These are phyloP conservation scores for Agriotes lineatus DNA, from an alignment of 2,888 invertebrate genomes.

Conservation along the genomic window DNA sequence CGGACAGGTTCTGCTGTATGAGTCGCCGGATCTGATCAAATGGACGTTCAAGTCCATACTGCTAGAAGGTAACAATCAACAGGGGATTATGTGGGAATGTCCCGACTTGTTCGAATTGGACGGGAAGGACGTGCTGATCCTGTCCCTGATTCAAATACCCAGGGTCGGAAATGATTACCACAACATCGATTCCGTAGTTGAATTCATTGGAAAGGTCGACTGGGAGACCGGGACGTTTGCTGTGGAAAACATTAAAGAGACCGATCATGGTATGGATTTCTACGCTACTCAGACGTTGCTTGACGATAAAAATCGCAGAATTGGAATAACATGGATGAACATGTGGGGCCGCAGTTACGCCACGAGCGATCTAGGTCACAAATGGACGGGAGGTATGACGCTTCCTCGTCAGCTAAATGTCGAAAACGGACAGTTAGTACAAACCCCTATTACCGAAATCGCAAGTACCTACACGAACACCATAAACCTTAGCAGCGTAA, in stretches of 20 bases:
- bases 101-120: background rate
- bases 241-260: background rate
- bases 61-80: background rate
- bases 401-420: background rate
- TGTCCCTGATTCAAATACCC: background rate
- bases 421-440: background rate
- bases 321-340: background rate
- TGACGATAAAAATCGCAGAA: background rate
- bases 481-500: background rate
- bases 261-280: background rate
- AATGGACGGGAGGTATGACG: background rate
- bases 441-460: background rate
- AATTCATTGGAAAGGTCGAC: background rate
- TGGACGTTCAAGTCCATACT: background rate
- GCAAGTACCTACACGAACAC: background rate
- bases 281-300: background rate
- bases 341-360: background rate
- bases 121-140: background rate
- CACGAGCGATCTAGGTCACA: background rate
- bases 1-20: background rate
- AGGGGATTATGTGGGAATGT: background rate
- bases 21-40: background rate
- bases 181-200: background rate
- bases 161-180: background rate
- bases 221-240: background rate